A percentile compares a stretch with the other conserved stretches of the same genome.
Conservation (phyloP, 2,888 invertebrate genomes). For the Eucriotettix oculatus region DNA sequence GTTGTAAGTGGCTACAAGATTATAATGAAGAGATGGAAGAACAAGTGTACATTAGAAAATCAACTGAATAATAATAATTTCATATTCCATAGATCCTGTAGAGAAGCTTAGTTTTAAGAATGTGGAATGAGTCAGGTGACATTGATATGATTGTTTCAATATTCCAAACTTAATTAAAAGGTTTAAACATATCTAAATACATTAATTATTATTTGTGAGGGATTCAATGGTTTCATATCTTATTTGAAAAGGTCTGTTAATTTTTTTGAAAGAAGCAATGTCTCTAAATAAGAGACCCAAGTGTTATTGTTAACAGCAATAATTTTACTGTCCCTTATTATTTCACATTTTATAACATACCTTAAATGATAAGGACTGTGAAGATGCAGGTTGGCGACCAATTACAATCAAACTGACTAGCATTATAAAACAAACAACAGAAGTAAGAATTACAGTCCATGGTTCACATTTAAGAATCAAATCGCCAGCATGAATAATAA, state of each 20-base stretch:
- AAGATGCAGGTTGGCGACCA: background rate
- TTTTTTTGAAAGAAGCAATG: background rate
- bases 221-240: background rate
- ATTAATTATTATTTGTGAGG: too few relatives aligned
- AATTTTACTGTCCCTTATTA: too few relatives aligned
- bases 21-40: too few relatives aligned
- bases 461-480: background rate
- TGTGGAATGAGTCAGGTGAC: too few relatives aligned
- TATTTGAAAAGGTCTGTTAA: background rate
- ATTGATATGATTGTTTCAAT: too few relatives aligned
- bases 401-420: background rate
- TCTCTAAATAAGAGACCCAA: background rate
- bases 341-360: background rate
- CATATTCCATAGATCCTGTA: too few relatives aligned
- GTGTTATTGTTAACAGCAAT: background rate
- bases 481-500: background rate
- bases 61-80: too few relatives aligned
- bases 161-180: too few relatives aligned
- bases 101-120: too few relatives aligned
- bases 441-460: background rate
- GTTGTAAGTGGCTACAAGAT: too few relatives aligned
- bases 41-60: too few relatives aligned
- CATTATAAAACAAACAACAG: background rate
- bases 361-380: background rate
- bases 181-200: too few relatives aligned